Evolutionary conservation across 2,113 vertebrate genomes (phyloP), one percentile per base, ranked within the genome.

Genomic region (Rhombomys opimus): DNA sequence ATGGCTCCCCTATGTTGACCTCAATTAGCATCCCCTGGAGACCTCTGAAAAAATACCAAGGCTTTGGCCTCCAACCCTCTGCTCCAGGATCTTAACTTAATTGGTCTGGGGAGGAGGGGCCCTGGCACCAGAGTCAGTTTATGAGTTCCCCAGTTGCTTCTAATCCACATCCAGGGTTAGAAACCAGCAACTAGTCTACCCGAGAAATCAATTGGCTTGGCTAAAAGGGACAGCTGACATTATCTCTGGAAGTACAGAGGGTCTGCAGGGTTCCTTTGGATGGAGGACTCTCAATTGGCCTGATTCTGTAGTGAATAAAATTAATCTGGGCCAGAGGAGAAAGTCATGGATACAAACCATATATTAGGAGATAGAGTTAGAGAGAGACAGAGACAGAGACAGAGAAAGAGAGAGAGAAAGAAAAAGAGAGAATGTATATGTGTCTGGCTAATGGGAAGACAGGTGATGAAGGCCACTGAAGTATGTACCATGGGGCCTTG

Each of bases 41-140:
- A 94, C 57, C 87, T 95, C 93, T 94, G 12, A 98, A 91, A 95
- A 88, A 87, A 50, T 82, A 82, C 94, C n/a, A 59, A 72, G 80
- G 50, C 75, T 90, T 65, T 91, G 68, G 89, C 57, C 72, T 87
- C 93, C 30, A 27, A 70, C 46, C 63, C 38, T 63, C 57, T 25
- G 82, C n/a, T 52, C 27, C n/a, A 25, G 57, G 73, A 52, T 89
- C 86, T 80, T 59, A 65, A 96, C 32, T 95, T 97, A 97, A 96
- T 96, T 98, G 91, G 93, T 93, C 95, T 96, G 90, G 80, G 87
- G 91, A 92, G 90, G 90, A 87, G 84, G 72, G 91, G 68, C 38
- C 41, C 25, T 46, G 80, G 92, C 91, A 87, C n/a, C 14, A 3
- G 0, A 68, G 57, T 46, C 54, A 41, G 57, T 93, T 97, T 95